Evolutionary conservation across 2,113 vertebrate species (phyloP).

Genomic region (Cairina moschata): DNA sequence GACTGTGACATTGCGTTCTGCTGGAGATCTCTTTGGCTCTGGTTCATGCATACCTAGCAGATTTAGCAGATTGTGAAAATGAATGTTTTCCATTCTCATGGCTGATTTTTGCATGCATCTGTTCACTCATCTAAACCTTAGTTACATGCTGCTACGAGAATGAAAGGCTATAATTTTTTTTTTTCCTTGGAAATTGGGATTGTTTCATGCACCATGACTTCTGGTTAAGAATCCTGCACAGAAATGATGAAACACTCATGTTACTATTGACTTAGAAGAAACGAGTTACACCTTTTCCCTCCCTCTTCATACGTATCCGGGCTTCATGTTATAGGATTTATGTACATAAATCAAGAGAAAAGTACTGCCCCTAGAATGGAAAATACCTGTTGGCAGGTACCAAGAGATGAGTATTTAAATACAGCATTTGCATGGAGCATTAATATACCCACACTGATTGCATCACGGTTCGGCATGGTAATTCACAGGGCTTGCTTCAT

Average conservation of each 20-base stretch:
- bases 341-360: constrained; percentile 12
- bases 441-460: constrained; percentile 48
- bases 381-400: constrained; percentile 65
- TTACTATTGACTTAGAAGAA: constrained; percentile 54
- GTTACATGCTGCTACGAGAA: constrained; percentile 77
- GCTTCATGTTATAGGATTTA: constrained; percentile 6
- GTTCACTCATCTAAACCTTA: constrained; percentile 78
- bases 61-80: constrained; percentile 79
- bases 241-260: constrained; percentile 67
- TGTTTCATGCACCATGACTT: constrained; percentile 67
- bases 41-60: constrained; percentile 78
- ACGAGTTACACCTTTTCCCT: constrained; percentile 36
- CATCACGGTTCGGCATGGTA: constrained; percentile 24
- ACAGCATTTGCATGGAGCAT: constrained; percentile 24
- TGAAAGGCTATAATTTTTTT: constrained; percentile 79
- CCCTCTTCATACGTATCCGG: not conserved
- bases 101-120: constrained; percentile 78
- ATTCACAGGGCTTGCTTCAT: constrained; percentile 12
- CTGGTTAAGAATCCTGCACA: constrained; percentile 60
- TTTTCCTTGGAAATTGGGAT: constrained; percentile 69
- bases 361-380: constrained; percentile 47
- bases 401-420: constrained; percentile 57
- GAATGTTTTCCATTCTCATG: constrained; percentile 74
- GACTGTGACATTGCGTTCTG: constrained; percentile 73
- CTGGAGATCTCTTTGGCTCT: constrained; percentile 74